Evolutionary conservation across 2,797 vertebrate genomes (phyloP), one percentile per base, ranked within the genome.

Genomic region (Spinibarbus caldwelli): DNA sequence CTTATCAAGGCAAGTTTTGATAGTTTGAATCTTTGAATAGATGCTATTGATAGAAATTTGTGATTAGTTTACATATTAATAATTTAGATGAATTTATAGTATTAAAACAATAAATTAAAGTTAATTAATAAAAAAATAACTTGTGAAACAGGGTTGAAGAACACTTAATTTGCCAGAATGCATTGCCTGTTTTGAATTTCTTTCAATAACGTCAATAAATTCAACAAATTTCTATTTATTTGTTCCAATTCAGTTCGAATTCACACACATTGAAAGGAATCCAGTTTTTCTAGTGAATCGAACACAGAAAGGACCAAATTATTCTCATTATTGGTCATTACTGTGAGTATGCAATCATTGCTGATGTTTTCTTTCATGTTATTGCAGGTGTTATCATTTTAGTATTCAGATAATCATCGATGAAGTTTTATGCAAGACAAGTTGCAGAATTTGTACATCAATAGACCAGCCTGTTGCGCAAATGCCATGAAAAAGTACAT

Each of bases 371-470:
- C 5, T 73, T 73, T 73, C 26, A 49, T 73, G 23, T 10, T 47
- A 5, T 10, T 36, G 75, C 21, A 57, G 75, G 21, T n/a, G 7
- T 38, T 17, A n/a, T 47, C 12, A 5, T 73, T 47, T 73, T 47
- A 47, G 19, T 49, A 83, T 82, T 54, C 17, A 82, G 10, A 82
- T 31, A 57, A 82, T 72, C 52, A 43, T 82, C 4, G 9, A 31
- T 31, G 6, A 29, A 34, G 80, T 31, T 0, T 72, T 31, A 23
- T 21, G 34, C 19, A 71, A 57, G 15, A 71, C 36, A 47, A 49
- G 34, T 43, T 62, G 68, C 47, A n/a, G 54, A 6, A 64, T 64
- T 67, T 83, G 71, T 47, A 76, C 57, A 12, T 75, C 29, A 73
- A 14, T 23, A 47, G 70, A 72, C 19, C 52, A 7, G 6, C 29